These are phyloP conservation scores for Cebidichthys violaceus DNA, from an alignment of 2,113 vertebrate species.

Conservation along the genomic window DNA sequence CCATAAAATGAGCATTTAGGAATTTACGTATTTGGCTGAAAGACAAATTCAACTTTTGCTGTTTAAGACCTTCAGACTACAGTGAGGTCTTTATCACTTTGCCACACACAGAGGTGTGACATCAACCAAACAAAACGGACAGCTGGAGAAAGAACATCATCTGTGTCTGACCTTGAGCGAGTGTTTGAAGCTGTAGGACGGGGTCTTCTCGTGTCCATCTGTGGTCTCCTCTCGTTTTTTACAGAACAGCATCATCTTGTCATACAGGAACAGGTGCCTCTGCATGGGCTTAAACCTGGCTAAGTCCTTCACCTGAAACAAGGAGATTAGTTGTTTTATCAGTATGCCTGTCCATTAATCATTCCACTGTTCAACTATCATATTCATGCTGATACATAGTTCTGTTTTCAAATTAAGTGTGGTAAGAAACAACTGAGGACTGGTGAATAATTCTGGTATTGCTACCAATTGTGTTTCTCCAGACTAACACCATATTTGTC, in stretches of 20 bases:
- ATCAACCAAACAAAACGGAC: not conserved
- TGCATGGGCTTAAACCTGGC: slow-evolving; percentile 97
- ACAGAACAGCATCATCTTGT: slow-evolving; percentile 93
- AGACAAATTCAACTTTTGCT: not conserved
- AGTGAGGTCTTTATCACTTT: not conserved
- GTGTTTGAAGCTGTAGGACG: slow-evolving; percentile 96
- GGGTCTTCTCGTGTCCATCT: slow-evolving; percentile 89
- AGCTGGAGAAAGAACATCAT: not conserved
- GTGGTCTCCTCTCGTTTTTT: slow-evolving; percentile 92
- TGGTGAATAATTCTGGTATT: not conserved
- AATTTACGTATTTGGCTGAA: too few relatives aligned
- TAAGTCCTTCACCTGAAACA: slow-evolving; percentile 90
- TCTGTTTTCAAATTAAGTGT: not conserved
- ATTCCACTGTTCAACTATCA: not conserved
- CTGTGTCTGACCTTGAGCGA: slow-evolving; percentile 88
- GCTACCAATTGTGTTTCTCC: not conserved
- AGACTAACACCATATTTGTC: not conserved
- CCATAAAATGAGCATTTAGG: too few relatives aligned
- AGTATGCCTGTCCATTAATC: not conserved
- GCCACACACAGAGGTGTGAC: not conserved
- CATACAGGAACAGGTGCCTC: slow-evolving; percentile 94
- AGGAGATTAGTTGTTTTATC: not conserved
- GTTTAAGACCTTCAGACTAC: not conserved
- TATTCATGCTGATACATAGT: not conserved
- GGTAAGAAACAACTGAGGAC: not conserved